Evolutionary conservation across 2,797 vertebrate species (phyloP).

Genomic region (Aphelocoma californica): DNA sequence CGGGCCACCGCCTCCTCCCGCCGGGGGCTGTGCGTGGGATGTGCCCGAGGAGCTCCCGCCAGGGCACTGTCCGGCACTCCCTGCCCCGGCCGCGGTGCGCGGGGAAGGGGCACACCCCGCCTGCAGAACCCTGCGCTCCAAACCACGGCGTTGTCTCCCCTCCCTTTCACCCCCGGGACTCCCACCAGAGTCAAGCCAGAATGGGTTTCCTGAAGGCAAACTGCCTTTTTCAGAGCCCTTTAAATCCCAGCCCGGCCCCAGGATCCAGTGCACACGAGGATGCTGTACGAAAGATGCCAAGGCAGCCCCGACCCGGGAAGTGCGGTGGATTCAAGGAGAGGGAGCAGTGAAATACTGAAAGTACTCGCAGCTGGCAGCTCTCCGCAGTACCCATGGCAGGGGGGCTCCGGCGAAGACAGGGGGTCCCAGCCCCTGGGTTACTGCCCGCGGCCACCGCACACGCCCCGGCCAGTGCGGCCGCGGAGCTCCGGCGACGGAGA

Average conservation of each 20-base stretch:
- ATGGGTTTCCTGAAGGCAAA: not conserved
- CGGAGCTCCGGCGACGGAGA: not conserved
- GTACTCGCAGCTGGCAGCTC: not conserved
- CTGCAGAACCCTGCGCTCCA: not conserved
- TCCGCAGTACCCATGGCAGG: not conserved
- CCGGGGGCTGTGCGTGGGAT: not conserved
- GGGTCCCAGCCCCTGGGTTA: rapidly evolving
- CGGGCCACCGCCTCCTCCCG: not conserved
- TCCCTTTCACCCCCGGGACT: not conserved
- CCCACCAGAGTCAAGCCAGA: not conserved
- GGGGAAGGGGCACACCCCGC: too few relatives aligned
- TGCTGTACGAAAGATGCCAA: not conserved
- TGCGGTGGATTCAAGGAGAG: not conserved
- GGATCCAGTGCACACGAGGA: not conserved
- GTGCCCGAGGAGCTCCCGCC: not conserved
- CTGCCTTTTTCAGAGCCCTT: not conserved
- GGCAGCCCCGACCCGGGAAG: not conserved
- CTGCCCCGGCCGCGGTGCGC: not conserved
- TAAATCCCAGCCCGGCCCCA: not conserved
- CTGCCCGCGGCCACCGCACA: not conserved
- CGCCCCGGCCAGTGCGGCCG: not conserved
- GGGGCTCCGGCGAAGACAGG: not conserved
- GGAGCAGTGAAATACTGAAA: not conserved
- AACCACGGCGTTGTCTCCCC: not conserved
- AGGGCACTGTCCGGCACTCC: not conserved